Percentiles rank a stretch among this genome's conserved stretches.
phyloP scores from a whole-genome alignment of 1,140 invertebrate genomes.

The Globodera rostochiensis region DNA sequence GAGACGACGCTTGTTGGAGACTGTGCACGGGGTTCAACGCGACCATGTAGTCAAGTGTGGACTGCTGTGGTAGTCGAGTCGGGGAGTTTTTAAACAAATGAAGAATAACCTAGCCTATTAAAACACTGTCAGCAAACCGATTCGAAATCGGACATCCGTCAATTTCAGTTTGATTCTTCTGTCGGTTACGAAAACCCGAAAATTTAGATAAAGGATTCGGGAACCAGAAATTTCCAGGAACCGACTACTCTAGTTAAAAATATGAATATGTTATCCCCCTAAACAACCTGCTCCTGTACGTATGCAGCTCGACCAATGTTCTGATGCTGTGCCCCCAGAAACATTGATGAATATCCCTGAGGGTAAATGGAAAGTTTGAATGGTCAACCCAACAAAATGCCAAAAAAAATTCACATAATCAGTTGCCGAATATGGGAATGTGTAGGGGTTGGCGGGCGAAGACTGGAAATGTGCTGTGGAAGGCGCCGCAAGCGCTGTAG shows the following conservation, averaged over 20 bases:
- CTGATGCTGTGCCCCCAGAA: background rate
- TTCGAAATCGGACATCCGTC: too few relatives aligned
- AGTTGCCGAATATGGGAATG: background rate
- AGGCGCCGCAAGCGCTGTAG: background rate
- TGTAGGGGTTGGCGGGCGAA: background rate
- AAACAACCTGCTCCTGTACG: background rate
- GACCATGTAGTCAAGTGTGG: slow-evolving; percentile 11
- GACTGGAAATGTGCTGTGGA: background rate
- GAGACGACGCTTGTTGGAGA: background rate
- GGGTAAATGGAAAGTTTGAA: too few relatives aligned
- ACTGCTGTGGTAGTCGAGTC: background rate
- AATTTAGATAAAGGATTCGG: too few relatives aligned
- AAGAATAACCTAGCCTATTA: background rate
- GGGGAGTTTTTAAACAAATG: background rate
- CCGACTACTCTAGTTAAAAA: too few relatives aligned
- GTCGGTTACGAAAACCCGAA: too few relatives aligned
- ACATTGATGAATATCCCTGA: background rate
- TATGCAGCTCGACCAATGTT: background rate
- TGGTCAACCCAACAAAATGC: too few relatives aligned
- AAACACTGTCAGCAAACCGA: too few relatives aligned
- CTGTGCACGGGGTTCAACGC: slow-evolving; percentile 1
- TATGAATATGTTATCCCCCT: too few relatives aligned
- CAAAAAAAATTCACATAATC: background rate
- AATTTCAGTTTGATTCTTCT: too few relatives aligned
- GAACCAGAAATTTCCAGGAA: too few relatives aligned